These are phyloP conservation scores for Liparis tanakae DNA, from an alignment of 2,797 vertebrate species.

Conservation along the genomic window DNA sequence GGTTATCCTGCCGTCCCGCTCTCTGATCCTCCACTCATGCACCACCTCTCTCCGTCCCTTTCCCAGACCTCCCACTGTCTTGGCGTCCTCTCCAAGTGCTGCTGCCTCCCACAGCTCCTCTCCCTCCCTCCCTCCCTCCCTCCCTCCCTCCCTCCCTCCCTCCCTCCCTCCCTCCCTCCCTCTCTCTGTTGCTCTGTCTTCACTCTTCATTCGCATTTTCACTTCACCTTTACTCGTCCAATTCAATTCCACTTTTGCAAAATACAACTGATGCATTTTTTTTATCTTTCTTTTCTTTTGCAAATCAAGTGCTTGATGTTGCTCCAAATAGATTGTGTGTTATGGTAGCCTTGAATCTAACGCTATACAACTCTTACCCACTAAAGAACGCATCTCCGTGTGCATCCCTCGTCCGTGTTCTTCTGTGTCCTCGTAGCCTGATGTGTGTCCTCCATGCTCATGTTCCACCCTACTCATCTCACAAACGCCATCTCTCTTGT, in stretches of 20 bases:
- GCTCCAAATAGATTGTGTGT: conserved; percentile 19
- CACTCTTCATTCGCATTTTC: conserved; percentile 16
- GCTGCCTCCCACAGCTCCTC: conserved; percentile 33
- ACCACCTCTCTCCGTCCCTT: conserved; percentile 60
- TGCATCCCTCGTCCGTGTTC: conserved; percentile 21
- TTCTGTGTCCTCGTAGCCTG: conserved; percentile 40
- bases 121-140: neutral
- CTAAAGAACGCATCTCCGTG: neutral
- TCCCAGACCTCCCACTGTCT: conserved; percentile 69
- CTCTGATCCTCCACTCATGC: conserved; percentile 75
- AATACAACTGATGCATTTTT: conserved; percentile 19
- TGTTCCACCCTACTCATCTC: conserved; percentile 57
- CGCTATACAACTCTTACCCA: neutral
- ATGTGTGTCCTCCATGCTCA: conserved; percentile 45
- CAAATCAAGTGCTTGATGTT: neutral
- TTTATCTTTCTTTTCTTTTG: too few relatives aligned
- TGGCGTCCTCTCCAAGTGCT: conserved; percentile 57
- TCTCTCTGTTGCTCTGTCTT: neutral
- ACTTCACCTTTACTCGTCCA: conserved; percentile 22
- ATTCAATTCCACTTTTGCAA: conserved; percentile 12
- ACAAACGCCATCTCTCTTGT: conserved; percentile 68
- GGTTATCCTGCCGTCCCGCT: conserved; percentile 56
- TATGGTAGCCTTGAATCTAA: neutral
- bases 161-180: neutral
- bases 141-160: conserved; percentile 1